Evolutionary conservation across 1,140 invertebrate species (phyloP).

Genomic region (Trichonephila clavipes): DNA sequence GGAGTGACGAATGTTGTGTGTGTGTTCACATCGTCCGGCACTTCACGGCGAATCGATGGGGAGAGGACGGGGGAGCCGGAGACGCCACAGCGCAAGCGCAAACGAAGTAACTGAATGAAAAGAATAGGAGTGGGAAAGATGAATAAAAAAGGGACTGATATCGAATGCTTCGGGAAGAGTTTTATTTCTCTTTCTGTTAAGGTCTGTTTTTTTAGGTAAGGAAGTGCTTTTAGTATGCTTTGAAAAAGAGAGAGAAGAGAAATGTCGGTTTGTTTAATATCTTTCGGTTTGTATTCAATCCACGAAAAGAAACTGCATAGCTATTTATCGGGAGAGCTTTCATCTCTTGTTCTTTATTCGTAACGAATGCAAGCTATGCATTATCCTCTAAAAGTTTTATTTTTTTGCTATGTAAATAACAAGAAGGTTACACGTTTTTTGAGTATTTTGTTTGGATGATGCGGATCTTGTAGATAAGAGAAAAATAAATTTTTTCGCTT

Average conservation of each 20-base stretch:
- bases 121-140: constrained; percentile 18
- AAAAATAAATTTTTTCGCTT: no score
- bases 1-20: not conserved
- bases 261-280: not conserved
- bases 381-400: no score
- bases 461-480: no score
- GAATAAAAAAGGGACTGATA: constrained; percentile 37
- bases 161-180: constrained; percentile 18
- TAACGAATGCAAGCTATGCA: no score
- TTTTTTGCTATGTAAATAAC: no score
- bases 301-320: not conserved
- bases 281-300: not conserved
- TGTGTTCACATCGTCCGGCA: constrained; percentile 5
- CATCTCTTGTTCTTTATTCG: no score
- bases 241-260: not conserved
- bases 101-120: not conserved
- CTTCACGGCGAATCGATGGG: not conserved
- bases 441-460: no score
- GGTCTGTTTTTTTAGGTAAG: not conserved
- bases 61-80: not conserved
- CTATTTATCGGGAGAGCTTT: not conserved
- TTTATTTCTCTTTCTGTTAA: not conserved
- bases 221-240: not conserved
- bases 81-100: not conserved
- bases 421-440: no score